Conservation (phyloP, 2,113 vertebrate genomes). For the Gambusia affinis region DNA sequence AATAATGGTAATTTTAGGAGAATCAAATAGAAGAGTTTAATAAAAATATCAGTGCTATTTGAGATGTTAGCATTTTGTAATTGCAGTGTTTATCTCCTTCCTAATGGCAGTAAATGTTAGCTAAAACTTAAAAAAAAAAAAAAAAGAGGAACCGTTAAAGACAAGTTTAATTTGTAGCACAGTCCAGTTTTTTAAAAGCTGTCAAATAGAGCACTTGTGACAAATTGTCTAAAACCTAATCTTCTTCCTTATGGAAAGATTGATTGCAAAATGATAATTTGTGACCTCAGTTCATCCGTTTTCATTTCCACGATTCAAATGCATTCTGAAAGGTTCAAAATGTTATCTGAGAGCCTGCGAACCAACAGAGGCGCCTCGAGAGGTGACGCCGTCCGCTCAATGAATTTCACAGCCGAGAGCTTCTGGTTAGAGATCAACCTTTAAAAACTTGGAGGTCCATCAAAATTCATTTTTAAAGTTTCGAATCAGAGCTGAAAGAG, state of each 20-base stretch:
- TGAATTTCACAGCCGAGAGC: slow-evolving; percentile 14
- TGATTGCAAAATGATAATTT: slow-evolving; percentile 31
- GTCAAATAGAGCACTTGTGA: slow-evolving; percentile 3
- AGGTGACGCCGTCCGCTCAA: slow-evolving; percentile 26
- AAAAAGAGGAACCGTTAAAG: not conserved
- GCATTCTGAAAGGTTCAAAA: slow-evolving; percentile 31
- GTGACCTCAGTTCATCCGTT: slow-evolving; percentile 12
- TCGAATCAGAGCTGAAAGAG: slow-evolving; percentile 19
- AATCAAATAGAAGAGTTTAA: not conserved
- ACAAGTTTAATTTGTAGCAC: slow-evolving; percentile 12
- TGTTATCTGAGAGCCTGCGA: slow-evolving; percentile 20
- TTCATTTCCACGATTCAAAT: slow-evolving; percentile 40
- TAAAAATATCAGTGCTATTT: not conserved
- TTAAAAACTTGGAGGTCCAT: slow-evolving; percentile 9
- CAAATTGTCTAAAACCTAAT: slow-evolving; percentile 10
- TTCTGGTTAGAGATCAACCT: slow-evolving; percentile 35
- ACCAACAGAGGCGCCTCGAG: slow-evolving; percentile 7
- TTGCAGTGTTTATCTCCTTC: not conserved
- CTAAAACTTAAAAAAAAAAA: not conserved
- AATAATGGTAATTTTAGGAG: not conserved
- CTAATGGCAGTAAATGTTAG: not conserved
- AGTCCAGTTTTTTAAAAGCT: slow-evolving; percentile 31
- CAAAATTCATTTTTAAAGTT: slow-evolving; percentile 7
- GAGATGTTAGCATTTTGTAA: not conserved
- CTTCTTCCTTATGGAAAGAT: slow-evolving; percentile 6